Conservation (phyloP, 2,113 vertebrate genomes). For the Clarias batrachus region DNA sequence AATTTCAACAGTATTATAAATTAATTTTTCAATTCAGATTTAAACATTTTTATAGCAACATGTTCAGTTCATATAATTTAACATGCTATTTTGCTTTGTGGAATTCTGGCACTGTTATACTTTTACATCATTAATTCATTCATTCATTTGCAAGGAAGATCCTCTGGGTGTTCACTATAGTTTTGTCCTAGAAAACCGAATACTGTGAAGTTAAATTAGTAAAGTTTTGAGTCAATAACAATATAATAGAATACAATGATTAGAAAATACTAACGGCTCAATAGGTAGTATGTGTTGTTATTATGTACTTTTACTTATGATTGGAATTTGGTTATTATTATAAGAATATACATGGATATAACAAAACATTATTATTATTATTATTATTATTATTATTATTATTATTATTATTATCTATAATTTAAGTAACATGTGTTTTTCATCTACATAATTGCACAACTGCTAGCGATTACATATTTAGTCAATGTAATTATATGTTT, state of each 20-base stretch:
- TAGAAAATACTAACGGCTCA: not conserved
- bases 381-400: conserved; percentile 5
- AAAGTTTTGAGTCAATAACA: no score
- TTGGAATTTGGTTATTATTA: not conserved
- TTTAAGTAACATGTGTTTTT: not conserved
- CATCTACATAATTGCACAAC: not conserved
- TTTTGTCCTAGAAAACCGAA: not conserved
- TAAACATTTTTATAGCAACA: no score
- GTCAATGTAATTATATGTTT: not conserved
- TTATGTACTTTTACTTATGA: not conserved
- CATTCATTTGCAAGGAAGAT: no score
- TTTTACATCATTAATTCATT: no score
- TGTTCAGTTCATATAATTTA: no score
- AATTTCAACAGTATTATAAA: no score
- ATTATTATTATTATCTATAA: not conserved
- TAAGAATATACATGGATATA: not conserved
- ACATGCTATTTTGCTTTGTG: no score
- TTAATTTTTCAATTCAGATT: no score
- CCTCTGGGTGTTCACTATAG: no score
- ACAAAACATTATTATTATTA: not conserved
- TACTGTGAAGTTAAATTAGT: not conserved
- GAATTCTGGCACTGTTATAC: no score
- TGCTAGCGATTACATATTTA: not conserved
- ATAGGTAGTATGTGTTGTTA: not conserved
- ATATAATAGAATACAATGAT: not conserved